Evolutionary conservation across 2,797 vertebrate species (phyloP).

Genomic region (Simalia tracyae): DNA sequence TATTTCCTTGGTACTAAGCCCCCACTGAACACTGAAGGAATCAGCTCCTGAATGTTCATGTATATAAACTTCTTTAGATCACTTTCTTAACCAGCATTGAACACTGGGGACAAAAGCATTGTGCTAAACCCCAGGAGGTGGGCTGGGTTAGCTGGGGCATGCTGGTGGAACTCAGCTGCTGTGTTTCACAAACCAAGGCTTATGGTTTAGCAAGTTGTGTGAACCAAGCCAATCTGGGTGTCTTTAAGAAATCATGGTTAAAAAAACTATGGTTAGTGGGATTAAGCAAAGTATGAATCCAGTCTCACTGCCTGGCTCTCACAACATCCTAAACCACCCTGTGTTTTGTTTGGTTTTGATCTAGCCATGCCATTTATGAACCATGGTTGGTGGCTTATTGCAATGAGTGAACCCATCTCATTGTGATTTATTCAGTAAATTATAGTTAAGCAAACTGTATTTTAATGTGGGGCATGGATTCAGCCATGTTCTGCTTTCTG

Average conservation of each 20-base stretch:
- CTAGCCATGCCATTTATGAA: neutral
- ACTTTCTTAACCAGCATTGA: neutral
- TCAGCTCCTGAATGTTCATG: neutral
- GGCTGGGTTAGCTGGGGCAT: neutral
- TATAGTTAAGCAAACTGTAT: neutral
- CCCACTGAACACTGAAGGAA: neutral
- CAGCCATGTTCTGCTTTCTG: neutral
- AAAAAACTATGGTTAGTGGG: neutral
- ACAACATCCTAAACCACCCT: neutral
- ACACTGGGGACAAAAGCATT: neutral
- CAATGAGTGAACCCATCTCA: neutral
- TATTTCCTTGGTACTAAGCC: neutral
- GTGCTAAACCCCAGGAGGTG: neutral
- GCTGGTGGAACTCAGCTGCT: neutral
- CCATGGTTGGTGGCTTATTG: neutral
- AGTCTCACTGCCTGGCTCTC: neutral
- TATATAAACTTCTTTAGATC: neutral
- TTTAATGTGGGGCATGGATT: neutral
- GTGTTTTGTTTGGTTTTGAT: neutral
- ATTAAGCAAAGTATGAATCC: neutral
- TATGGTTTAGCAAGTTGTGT: neutral
- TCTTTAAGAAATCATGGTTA: neutral
- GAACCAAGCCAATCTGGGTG: neutral
- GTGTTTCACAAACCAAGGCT: neutral
- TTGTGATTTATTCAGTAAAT: neutral